A percentile compares a stretch with the other conserved stretches of the same genome.
Evolutionary conservation across 2,888 invertebrate species (phyloP).

Genomic region (Limnephilus marmoratus): DNA sequence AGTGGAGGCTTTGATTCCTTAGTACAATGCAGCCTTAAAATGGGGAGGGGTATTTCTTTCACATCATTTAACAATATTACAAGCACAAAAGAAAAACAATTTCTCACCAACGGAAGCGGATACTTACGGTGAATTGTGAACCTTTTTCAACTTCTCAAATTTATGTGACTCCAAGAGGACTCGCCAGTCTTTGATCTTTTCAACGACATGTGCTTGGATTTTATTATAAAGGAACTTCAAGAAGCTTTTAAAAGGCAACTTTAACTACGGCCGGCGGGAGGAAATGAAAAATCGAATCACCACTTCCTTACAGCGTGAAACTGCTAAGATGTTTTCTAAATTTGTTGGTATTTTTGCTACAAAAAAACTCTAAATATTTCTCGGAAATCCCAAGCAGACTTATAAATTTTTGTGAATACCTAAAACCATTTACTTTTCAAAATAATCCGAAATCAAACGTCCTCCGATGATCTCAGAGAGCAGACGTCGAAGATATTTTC

Average conservation of each 20-base stretch:
- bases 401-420: too few species aligned
- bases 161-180: neutral
- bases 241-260: neutral
- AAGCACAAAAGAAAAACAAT: slow-evolving; percentile 40
- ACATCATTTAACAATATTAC: slow-evolving; percentile 54
- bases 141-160: neutral
- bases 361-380: too few species aligned
- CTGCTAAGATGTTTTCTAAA: neutral
- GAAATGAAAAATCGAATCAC: neutral
- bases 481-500: too few species aligned
- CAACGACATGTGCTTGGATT: neutral
- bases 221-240: neutral
- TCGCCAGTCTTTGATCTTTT: neutral
- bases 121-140: neutral
- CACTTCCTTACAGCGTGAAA: neutral
- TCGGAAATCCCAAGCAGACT: too few species aligned
- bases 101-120: slow-evolving; percentile 17
- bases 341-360: too few species aligned
- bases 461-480: too few species aligned
- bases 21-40: neutral
- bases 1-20: neutral
- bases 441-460: too few species aligned
- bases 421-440: too few species aligned
- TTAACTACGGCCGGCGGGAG: neutral
- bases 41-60: slow-evolving; percentile 29